phyloP scores from a whole-genome alignment of 2,888 invertebrate genomes.

The Tetranychus truncatus region DNA sequence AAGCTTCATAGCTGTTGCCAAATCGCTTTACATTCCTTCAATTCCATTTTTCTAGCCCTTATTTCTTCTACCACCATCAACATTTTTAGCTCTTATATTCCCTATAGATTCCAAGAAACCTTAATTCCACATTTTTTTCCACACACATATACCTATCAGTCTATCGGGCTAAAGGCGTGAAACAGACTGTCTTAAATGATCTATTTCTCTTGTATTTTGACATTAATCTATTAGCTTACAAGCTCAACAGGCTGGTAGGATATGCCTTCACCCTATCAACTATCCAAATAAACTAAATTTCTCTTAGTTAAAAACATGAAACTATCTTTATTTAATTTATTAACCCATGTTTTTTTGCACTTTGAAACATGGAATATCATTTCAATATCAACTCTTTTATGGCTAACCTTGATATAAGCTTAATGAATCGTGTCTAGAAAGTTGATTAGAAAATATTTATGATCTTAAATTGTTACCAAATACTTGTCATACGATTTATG shows the following conservation, averaged over 20 bases:
- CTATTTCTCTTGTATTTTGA: background rate
- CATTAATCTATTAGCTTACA: background rate
- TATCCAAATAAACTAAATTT: background rate
- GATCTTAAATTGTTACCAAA: too few species aligned
- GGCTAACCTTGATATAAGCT: too few species aligned
- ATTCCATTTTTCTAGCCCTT: background rate
- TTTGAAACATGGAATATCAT: too few species aligned
- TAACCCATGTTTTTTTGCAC: too few species aligned
- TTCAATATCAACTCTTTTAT: too few species aligned
- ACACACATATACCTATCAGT: background rate
- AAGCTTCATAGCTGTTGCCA: constrained; percentile 39
- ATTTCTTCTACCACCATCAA: background rate
- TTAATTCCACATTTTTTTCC: background rate
- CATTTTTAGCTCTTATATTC: background rate
- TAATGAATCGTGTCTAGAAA: too few species aligned
- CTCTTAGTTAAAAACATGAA: background rate
- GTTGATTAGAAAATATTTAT: too few species aligned
- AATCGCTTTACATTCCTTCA: background rate
- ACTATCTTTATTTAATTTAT: too few species aligned
- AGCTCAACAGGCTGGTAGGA: background rate
- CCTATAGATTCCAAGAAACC: background rate
- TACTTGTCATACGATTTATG: too few species aligned
- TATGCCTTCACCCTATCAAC: background rate
- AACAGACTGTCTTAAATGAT: background rate
- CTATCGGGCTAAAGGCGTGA: background rate